A percentile compares a stretch with the other conserved stretches of the same genome.
These are phyloP conservation scores for Trissoscelio sp. DNA, from an alignment of 2,888 invertebrate species.

Conservation along the genomic window DNA sequence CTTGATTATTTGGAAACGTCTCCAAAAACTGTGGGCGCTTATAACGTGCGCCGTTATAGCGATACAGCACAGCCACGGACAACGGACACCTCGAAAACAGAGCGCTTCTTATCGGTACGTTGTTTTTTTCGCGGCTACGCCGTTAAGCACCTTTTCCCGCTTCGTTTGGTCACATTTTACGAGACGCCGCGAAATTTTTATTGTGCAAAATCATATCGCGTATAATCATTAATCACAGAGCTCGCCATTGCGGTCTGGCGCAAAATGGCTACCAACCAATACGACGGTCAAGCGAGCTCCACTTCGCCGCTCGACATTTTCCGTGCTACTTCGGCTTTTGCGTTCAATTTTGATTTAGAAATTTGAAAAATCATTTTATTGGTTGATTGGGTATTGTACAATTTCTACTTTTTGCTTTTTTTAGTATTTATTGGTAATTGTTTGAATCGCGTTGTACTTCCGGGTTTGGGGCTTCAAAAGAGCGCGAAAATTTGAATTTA, in stretches of 20 bases:
- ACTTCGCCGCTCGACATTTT: neutral
- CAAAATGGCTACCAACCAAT: constrained; percentile 66
- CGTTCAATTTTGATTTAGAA: neutral
- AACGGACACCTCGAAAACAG: constrained; percentile 62
- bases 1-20: constrained; percentile 64
- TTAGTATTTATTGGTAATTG: no score
- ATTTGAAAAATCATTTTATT: neutral
- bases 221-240: constrained; percentile 70
- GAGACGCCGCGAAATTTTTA: constrained; percentile 58
- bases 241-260: constrained; percentile 63
- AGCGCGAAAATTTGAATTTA: no score
- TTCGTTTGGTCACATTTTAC: constrained; percentile 68
- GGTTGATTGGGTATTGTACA: no score
- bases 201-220: constrained; percentile 57
- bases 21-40: constrained; percentile 47
- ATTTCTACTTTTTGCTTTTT: no score
- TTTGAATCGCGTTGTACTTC: no score
- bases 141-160: constrained; percentile 64
- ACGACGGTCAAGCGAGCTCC: constrained; percentile 20
- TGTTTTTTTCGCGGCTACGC: constrained; percentile 60
- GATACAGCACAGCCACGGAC: constrained; percentile 54
- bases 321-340: no score
- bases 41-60: constrained; percentile 59
- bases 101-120: constrained; percentile 50
- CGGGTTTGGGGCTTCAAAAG: no score